These are phyloP conservation scores for Mactromeris polynyma DNA, from an alignment of 2,888 invertebrate species.

Conservation along the genomic window DNA sequence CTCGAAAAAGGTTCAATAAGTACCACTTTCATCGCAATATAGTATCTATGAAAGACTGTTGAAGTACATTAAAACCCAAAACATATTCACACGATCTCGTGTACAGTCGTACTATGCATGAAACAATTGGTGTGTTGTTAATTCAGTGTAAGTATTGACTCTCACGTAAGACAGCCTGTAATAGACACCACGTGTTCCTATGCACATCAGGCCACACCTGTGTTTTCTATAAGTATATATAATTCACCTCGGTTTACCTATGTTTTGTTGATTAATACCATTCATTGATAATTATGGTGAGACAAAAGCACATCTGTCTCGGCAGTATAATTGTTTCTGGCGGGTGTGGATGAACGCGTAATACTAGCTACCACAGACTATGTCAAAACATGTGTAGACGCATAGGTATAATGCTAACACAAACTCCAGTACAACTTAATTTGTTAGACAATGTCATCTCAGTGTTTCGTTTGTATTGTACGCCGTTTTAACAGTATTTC, in stretches of 20 bases:
- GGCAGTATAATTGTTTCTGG: background rate
- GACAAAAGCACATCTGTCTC: conserved; percentile 8
- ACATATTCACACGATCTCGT: too few relatives aligned
- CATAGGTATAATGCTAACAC: background rate
- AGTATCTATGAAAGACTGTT: too few relatives aligned
- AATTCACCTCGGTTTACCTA: conserved; percentile 1
- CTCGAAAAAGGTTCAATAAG: too few relatives aligned
- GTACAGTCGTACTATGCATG: too few relatives aligned
- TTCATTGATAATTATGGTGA: background rate
- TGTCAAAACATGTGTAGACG: background rate
- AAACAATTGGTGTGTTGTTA: too few relatives aligned
- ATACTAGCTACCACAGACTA: background rate
- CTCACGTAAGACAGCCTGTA: background rate
- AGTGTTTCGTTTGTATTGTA: too few relatives aligned
- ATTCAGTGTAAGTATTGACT: background rate
- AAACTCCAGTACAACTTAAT: background rate
- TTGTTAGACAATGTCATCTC: background rate
- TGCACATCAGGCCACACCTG: background rate
- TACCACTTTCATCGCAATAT: too few relatives aligned
- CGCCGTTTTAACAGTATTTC: too few relatives aligned
- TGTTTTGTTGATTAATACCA: background rate
- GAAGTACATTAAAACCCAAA: too few relatives aligned
- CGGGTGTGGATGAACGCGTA: background rate
- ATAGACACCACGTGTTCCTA: background rate
- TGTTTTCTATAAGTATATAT: background rate